A percentile compares a stretch with the other conserved stretches of the same genome.
Evolutionary conservation across 1,140 invertebrate genomes (phyloP).

Genomic region (Drosophila prosaltans): DNA sequence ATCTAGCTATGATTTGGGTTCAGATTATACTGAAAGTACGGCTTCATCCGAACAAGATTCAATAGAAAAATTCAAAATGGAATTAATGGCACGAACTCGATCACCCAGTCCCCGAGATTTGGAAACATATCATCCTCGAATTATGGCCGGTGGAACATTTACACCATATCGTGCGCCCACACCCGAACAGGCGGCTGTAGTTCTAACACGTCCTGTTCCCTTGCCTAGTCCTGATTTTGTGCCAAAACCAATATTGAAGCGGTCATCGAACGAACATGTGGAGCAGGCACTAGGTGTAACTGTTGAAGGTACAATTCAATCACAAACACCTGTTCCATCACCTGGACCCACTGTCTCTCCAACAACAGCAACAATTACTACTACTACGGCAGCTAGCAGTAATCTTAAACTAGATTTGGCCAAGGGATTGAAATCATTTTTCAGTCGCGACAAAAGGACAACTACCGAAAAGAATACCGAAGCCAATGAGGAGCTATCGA

Average conservation of each 20-base stretch:
- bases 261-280: constrained; percentile 82
- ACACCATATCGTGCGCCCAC: constrained; percentile 81
- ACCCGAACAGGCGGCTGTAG: constrained; percentile 84
- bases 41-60: constrained; percentile 84
- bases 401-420: constrained; percentile 69
- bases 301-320: neutral
- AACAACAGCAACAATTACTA: neutral
- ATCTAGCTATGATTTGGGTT: constrained; percentile 83
- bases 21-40: constrained; percentile 86
- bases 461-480: constrained; percentile 78
- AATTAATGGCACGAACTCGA: constrained; percentile 83
- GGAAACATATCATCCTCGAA: constrained; percentile 88
- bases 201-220: constrained; percentile 85
- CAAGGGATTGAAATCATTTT: constrained; percentile 78
- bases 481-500: constrained; percentile 67
- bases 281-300: constrained; percentile 32
- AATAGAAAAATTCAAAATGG: constrained; percentile 85
- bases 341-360: constrained; percentile 25
- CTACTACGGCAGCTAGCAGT: constrained; percentile 12
- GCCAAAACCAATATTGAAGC: constrained; percentile 90
- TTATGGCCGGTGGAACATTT: constrained; percentile 70
- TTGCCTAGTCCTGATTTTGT: constrained; percentile 87
- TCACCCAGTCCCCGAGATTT: constrained; percentile 85
- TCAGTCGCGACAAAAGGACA: constrained; percentile 70
- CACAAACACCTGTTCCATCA: constrained; percentile 45